These are phyloP conservation scores for Carollia perspicillata DNA, from an alignment of 2,113 vertebrate species.

Conservation along the genomic window DNA sequence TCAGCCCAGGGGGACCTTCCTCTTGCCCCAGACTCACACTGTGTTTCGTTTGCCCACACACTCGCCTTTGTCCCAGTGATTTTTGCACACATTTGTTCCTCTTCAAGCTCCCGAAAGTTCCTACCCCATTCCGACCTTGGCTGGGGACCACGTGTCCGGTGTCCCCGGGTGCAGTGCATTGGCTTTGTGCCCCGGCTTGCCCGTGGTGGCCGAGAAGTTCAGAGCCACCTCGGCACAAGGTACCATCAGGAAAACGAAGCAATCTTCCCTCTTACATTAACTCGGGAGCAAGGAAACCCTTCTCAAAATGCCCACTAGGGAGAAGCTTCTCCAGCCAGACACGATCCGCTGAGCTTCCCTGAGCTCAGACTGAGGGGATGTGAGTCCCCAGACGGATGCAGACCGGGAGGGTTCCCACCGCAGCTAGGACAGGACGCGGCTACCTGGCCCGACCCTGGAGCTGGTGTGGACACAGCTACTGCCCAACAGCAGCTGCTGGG, in stretches of 20 bases:
- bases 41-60: too few relatives aligned
- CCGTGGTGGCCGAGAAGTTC: rapidly evolving
- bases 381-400: rapidly evolving
- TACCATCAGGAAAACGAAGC: not conserved
- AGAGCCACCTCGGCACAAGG: not conserved
- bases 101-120: too few relatives aligned
- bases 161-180: rapidly evolving
- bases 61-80: too few relatives aligned
- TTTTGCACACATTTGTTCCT: too few relatives aligned
- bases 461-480: rapidly evolving
- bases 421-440: not conserved
- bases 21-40: too few relatives aligned
- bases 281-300: too few relatives aligned
- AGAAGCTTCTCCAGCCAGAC: not conserved
- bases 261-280: not conserved
- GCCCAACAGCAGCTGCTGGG: not conserved
- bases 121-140: too few relatives aligned
- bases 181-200: not conserved
- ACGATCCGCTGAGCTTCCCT: not conserved
- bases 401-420: rapidly evolving
- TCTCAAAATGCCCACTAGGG: not conserved
- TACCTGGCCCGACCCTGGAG: rapidly evolving
- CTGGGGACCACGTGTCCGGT: not conserved
- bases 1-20: too few relatives aligned
- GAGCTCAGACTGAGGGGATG: rapidly evolving